Base-by-base conservation (phyloP, 1,140 invertebrate species). In the Schmidtea mediterranea region DNA sequence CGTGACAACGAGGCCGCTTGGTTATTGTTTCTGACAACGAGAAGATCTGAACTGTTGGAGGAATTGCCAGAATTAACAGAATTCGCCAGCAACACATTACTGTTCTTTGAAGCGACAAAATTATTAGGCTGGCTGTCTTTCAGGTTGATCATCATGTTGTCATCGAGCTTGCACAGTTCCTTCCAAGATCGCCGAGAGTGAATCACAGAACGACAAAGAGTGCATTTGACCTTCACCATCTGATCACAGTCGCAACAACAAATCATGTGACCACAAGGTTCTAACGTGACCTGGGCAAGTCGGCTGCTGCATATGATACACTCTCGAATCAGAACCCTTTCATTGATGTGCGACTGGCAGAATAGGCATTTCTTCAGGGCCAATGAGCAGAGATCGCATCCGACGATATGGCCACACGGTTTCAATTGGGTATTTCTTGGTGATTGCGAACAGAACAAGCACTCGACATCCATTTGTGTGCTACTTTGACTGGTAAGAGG, bases 221-320 rank as follows among this genome's bases (percentile, higher is more conserved):
- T 32, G 10, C 26, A 32, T 32, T 32, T 32, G 26, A 32, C 26
- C 10, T 32, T 32, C 10, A 32, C 26, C 26, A 32, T 32, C 10
- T 32, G 26, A 32, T 32, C 79, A 69, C 84, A 92, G 22, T 81
- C 82, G 64, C 80, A 80, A 45, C 43, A 45, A 24, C 13, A 45
- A 8, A 45, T 45, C 75, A 90, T 83, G 66, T 94, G 84, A 48
- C 80, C 78, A 67, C 86, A 94, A 2, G 84, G 84, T 54, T 78
- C 77, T 69, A 90, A 89, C 53, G 89, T 71, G 37, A 89, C 76
- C 3, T 78, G 76, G 1, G 84, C 80, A 57, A 80, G 78, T 58
- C 81, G 80, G 64, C 87, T 82, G 9, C 83, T 87, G 61, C 87
- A 94, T 3, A 92, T 83, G 37, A 89, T 71, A 66, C 86, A 94